A percentile compares a stretch with the other conserved stretches of the same genome.
Evolutionary conservation across 2,113 vertebrate genomes (phyloP).

Genomic region (Gnathonemus longibarbis): DNA sequence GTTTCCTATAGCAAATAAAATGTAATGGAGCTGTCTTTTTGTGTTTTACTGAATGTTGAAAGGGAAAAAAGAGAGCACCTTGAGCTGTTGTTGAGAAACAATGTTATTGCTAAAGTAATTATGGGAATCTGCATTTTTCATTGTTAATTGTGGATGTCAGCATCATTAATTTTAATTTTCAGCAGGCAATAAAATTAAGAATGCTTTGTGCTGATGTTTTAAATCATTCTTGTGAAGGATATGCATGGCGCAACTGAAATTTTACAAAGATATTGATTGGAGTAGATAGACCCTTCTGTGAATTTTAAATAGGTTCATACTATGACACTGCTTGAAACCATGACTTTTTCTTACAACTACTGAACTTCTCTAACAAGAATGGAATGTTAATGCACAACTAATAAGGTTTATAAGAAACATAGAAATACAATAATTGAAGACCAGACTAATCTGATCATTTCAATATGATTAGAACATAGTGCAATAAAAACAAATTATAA

Average conservation of each 20-base stretch:
- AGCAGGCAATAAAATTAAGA: slow-evolving; percentile 99
- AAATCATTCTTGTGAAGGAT: slow-evolving; percentile 82
- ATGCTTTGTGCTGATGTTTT: slow-evolving; percentile 99
- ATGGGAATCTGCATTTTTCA: slow-evolving; percentile 99
- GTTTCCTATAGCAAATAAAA: slow-evolving; percentile 98
- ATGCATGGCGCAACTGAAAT: slow-evolving; percentile 72
- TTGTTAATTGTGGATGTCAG: slow-evolving; percentile 99
- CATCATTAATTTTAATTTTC: slow-evolving; percentile 99
- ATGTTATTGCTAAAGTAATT: slow-evolving; percentile 99
- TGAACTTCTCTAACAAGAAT: slow-evolving; percentile 25
- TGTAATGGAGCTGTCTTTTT: slow-evolving; percentile 99
- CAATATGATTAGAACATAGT: not conserved
- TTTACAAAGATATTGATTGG: slow-evolving; percentile 74
- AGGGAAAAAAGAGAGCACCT: slow-evolving; percentile 91
- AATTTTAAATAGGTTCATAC: slow-evolving; percentile 69
- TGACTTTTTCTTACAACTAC: slow-evolving; percentile 63
- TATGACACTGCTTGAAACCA: slow-evolving; percentile 65
- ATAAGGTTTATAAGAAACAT: not conserved
- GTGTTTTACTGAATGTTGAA: slow-evolving; percentile 94
- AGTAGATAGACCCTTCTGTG: slow-evolving; percentile 66
- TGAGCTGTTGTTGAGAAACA: slow-evolving; percentile 91
- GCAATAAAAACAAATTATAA: not conserved
- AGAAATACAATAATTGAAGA: not conserved
- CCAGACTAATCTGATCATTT: not conserved
- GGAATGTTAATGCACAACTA: slow-evolving; percentile 34